phyloP scores from a whole-genome alignment of 2,113 vertebrate genomes.

The Circaetus cinerascens region DNA sequence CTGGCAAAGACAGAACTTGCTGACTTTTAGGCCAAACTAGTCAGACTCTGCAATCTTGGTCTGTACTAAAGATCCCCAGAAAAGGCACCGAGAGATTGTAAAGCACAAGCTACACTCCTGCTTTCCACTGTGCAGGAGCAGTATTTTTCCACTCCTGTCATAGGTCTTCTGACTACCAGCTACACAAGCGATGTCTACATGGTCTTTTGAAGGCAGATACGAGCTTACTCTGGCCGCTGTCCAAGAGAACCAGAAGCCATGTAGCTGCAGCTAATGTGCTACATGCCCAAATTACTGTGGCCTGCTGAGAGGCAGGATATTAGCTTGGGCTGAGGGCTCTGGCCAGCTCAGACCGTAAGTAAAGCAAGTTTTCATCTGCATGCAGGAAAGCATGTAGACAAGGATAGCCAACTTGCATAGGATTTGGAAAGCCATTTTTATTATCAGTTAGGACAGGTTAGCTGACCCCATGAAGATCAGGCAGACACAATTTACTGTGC shows the following conservation, averaged over 20 bases:
- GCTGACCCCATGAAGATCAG: neutral
- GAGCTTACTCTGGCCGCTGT: slow-evolving; percentile 54
- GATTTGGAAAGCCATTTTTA: neutral
- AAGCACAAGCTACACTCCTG: neutral
- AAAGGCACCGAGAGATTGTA: neutral
- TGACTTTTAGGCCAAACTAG: neutral
- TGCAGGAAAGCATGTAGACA: neutral
- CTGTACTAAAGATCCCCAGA: neutral
- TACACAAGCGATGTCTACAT: slow-evolving; percentile 39
- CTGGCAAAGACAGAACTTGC: neutral
- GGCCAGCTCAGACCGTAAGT: slow-evolving; percentile 7
- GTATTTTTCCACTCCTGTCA: slow-evolving; percentile 61
- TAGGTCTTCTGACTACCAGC: slow-evolving; percentile 40
- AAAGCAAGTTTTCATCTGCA: neutral
- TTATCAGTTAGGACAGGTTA: neutral
- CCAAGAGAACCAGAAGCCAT: slow-evolving; percentile 61
- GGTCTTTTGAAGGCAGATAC: slow-evolving; percentile 51
- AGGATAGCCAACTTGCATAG: neutral
- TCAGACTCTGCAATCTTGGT: neutral
- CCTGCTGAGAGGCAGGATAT: slow-evolving; percentile 67
- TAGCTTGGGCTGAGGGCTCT: slow-evolving; percentile 17
- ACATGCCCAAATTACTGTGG: slow-evolving; percentile 55
- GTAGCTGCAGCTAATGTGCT: slow-evolving; percentile 56
- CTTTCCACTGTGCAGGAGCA: slow-evolving; percentile 15
- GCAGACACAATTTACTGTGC: neutral